Percentiles rank a stretch among this genome's conserved stretches.
Conservation (phyloP, 2,888 invertebrate genomes). For the Diarsia rubi region DNA sequence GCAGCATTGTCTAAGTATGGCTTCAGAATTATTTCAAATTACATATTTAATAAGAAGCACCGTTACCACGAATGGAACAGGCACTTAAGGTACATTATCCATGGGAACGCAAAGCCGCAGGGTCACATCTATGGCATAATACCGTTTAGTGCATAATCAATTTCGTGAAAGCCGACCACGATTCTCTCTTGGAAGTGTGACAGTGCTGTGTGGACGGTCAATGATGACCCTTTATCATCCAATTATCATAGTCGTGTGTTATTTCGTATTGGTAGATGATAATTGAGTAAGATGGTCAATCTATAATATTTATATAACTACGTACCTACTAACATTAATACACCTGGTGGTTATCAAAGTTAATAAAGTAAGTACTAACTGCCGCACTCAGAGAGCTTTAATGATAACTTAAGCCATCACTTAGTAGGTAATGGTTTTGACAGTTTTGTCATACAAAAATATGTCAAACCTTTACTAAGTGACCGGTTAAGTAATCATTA, state of each 20-base stretch:
- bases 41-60: conserved; percentile 38
- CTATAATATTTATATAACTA: background rate
- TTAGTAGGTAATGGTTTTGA: too few species aligned
- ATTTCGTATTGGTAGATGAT: conserved; percentile 25
- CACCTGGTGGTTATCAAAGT: background rate
- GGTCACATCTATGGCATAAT: conserved; percentile 49
- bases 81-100: conserved; percentile 28
- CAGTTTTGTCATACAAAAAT: too few species aligned
- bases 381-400: too few species aligned
- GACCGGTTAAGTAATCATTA: too few species aligned
- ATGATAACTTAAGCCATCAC: too few species aligned
- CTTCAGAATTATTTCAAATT: conserved; percentile 25
- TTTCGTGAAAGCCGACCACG: conserved; percentile 56
- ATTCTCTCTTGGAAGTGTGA: conserved; percentile 54
- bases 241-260: conserved; percentile 48
- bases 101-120: conserved; percentile 56
- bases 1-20: background rate
- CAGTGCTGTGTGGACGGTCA: conserved; percentile 18
- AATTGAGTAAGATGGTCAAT: conserved; percentile 15
- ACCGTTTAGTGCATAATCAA: conserved; percentile 58
- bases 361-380: too few species aligned
- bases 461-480: too few species aligned
- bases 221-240: conserved; percentile 50
- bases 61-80: conserved; percentile 40
- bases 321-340: background rate